Conservation (phyloP, 2,113 vertebrate species). For the Spea multiplicata region DNA sequence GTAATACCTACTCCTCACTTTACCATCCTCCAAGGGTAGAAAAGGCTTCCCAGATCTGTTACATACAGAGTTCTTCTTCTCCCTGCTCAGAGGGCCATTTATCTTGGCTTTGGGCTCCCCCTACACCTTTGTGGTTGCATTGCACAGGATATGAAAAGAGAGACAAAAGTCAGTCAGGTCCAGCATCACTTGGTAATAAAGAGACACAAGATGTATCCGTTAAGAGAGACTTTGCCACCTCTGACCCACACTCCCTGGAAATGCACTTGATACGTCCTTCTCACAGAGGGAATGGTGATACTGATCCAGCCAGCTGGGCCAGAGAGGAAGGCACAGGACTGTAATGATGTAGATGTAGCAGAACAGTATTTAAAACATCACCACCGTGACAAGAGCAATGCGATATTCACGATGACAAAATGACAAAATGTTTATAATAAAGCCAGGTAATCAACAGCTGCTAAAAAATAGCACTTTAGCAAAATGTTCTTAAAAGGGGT, state of each 20-base stretch:
- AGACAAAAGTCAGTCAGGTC: slow-evolving; percentile 8
- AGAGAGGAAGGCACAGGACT: slow-evolving; percentile 61
- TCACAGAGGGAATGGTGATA: slow-evolving; percentile 44
- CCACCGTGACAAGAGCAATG: background rate
- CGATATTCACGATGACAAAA: background rate
- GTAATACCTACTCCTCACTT: slow-evolving; percentile 45
- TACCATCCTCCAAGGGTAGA: slow-evolving; percentile 61
- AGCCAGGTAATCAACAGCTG: too few species aligned
- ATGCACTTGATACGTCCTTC: slow-evolving; percentile 24
- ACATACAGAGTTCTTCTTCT: slow-evolving; percentile 49
- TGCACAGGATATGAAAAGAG: slow-evolving; percentile 45
- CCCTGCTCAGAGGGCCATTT: slow-evolving; percentile 49
- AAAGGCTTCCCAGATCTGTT: slow-evolving; percentile 56
- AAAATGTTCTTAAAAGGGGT: too few species aligned
- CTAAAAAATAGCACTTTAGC: too few species aligned
- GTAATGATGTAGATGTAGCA: slow-evolving; percentile 38
- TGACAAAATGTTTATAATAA: background rate
- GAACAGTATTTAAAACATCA: background rate
- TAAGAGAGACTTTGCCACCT: background rate
- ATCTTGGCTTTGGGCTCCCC: slow-evolving; percentile 62
- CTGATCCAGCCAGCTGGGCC: slow-evolving; percentile 52
- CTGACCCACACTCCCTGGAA: slow-evolving; percentile 48
- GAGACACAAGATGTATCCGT: background rate
- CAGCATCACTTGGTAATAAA: slow-evolving; percentile 8
- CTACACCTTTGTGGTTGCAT: slow-evolving; percentile 61